These are phyloP conservation scores for Sitophilus oryzae DNA, from an alignment of 1,140 invertebrate species.

Conservation along the genomic window DNA sequence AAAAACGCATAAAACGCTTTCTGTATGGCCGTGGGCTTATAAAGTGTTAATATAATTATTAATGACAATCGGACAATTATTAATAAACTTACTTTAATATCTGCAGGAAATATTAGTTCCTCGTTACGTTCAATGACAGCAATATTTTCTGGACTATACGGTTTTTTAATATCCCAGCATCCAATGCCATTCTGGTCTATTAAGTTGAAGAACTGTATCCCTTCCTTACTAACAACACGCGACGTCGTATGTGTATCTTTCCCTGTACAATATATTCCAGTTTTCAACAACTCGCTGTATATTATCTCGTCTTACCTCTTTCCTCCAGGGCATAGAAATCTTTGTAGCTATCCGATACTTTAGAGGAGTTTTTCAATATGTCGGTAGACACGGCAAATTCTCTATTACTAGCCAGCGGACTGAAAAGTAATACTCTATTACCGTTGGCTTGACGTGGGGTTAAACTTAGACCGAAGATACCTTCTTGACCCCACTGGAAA, in stretches of 20 bases:
- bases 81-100: conserved; percentile 53
- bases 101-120: conserved; percentile 68
- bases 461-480: conserved; percentile 71
- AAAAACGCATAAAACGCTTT: too few species aligned
- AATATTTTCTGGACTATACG: conserved; percentile 61
- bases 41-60: too few species aligned
- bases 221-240: conserved; percentile 63
- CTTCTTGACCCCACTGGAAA: conserved; percentile 74
- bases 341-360: conserved; percentile 61
- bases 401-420: conserved; percentile 65
- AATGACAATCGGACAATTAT: too few species aligned
- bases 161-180: conserved; percentile 67
- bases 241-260: conserved; percentile 63
- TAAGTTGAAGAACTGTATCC: conserved; percentile 68
- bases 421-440: conserved; percentile 67
- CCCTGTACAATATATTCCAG: conserved; percentile 28
- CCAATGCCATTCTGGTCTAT: conserved; percentile 74
- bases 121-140: conserved; percentile 68
- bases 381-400: conserved; percentile 72
- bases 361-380: conserved; percentile 60
- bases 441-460: conserved; percentile 59
- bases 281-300: not conserved
- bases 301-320: conserved; percentile 41
- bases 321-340: conserved; percentile 64
- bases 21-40: too few species aligned